Conservation (phyloP, 2,113 vertebrate species). For the Myotis davidii region DNA sequence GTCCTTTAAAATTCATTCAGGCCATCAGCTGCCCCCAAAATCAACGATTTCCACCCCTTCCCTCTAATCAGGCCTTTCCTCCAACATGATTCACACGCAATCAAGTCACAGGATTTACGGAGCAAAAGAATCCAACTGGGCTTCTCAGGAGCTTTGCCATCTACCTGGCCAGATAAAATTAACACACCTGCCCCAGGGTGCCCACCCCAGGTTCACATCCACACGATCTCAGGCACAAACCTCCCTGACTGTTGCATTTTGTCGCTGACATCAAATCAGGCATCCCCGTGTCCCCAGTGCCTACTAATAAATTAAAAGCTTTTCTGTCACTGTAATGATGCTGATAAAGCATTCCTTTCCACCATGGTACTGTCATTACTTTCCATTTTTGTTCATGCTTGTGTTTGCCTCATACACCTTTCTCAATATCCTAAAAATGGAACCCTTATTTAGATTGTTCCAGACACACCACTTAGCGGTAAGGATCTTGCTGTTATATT, state of each 20-base stretch:
- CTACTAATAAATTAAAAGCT: background rate
- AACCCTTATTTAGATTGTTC: background rate
- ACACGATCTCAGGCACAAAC: background rate
- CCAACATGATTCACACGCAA: background rate
- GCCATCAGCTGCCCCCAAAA: background rate
- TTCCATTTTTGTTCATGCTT: slow-evolving; percentile 4
- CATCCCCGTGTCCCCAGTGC: background rate
- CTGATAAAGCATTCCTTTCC: background rate
- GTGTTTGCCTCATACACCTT: background rate
- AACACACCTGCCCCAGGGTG: background rate
- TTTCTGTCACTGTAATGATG: background rate
- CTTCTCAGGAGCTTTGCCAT: background rate
- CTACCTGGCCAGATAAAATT: background rate
- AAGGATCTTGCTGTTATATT: background rate
- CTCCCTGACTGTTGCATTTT: background rate
- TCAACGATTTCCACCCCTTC: background rate
- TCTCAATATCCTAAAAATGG: background rate
- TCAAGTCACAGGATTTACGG: background rate
- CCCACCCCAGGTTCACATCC: background rate
- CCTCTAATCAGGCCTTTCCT: background rate
- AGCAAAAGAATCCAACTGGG: background rate
- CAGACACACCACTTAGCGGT: background rate
- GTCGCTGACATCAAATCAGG: background rate
- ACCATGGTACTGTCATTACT: background rate
- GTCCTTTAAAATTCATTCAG: background rate